phyloP scores from a whole-genome alignment of 2,888 invertebrate genomes.

The Myopa tessellatipennis region DNA sequence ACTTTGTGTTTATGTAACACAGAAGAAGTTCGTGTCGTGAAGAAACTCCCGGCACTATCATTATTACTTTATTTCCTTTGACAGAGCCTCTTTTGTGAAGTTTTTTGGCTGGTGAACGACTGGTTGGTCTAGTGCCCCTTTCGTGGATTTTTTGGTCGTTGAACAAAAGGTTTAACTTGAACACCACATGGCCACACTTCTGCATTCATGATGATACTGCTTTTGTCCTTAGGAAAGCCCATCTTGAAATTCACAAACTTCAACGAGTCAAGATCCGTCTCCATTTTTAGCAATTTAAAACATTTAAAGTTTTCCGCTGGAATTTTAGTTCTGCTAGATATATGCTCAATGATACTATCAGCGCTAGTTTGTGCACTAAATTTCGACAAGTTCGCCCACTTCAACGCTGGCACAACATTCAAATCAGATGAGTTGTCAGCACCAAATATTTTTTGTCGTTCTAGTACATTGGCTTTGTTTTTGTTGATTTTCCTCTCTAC shows the following conservation, averaged over 20 bases:
- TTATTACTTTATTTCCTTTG: too few relatives aligned
- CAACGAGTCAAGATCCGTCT: neutral
- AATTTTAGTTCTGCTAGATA: neutral
- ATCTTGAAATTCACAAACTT: neutral
- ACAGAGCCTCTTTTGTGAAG: too few relatives aligned
- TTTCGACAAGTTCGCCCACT: neutral
- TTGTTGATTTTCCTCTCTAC: too few relatives aligned
- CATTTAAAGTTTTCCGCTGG: neutral
- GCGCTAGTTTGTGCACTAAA: neutral
- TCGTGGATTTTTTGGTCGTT: too few relatives aligned
- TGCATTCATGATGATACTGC: too few relatives aligned
- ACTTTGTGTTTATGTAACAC: neutral
- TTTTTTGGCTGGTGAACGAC: too few relatives aligned
- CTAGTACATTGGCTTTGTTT: too few relatives aligned
- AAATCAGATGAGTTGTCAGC: neutral
- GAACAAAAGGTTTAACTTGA: too few relatives aligned
- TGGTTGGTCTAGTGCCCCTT: too few relatives aligned
- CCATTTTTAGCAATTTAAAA: conserved; percentile 1
- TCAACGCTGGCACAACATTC: neutral
- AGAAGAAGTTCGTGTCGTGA: neutral
- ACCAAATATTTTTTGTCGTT: too few relatives aligned
- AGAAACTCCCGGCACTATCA: too few relatives aligned
- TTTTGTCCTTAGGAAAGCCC: neutral
- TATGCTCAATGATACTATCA: neutral
- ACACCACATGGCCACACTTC: too few relatives aligned